Percentiles rank a stretch among this genome's conserved stretches.
Conservation (phyloP, 2,888 invertebrate genomes). For the Tipula unca region DNA sequence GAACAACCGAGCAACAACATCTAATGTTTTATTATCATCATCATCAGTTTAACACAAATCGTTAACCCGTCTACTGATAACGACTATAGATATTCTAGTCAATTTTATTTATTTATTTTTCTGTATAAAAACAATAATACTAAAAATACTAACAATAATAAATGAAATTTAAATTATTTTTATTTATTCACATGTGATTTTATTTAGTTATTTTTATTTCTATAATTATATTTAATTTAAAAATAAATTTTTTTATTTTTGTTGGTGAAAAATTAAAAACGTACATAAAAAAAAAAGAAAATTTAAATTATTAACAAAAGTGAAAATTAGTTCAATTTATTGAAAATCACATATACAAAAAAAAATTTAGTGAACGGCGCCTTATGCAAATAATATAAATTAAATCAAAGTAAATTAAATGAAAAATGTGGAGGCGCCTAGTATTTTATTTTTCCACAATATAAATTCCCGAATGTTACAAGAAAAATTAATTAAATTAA, state of each 20-base stretch:
- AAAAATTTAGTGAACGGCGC: neutral
- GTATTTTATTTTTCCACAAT: neutral
- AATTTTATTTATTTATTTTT: neutral
- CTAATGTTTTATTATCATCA: conserved; percentile 4
- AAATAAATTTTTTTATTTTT: neutral
- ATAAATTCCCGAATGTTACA: neutral
- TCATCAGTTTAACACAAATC: conserved; percentile 8
- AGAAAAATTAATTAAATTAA: neutral
- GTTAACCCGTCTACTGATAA: conserved; percentile 14
- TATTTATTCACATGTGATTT: neutral
- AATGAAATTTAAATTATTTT: neutral
- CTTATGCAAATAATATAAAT: neutral
- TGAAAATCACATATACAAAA: neutral
- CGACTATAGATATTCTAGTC: neutral
- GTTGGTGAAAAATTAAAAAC: neutral
- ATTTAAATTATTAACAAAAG: neutral
- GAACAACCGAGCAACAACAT: neutral
- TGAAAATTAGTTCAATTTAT: neutral
- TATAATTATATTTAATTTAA: neutral
- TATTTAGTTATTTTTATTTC: neutral
- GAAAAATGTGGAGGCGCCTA: neutral
- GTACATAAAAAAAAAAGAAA: neutral
- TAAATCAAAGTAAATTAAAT: neutral
- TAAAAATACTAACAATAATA: neutral
- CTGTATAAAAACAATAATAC: neutral